Base-by-base conservation (phyloP, 2,797 vertebrate species). In the Phoxinus dragarum region DNA sequence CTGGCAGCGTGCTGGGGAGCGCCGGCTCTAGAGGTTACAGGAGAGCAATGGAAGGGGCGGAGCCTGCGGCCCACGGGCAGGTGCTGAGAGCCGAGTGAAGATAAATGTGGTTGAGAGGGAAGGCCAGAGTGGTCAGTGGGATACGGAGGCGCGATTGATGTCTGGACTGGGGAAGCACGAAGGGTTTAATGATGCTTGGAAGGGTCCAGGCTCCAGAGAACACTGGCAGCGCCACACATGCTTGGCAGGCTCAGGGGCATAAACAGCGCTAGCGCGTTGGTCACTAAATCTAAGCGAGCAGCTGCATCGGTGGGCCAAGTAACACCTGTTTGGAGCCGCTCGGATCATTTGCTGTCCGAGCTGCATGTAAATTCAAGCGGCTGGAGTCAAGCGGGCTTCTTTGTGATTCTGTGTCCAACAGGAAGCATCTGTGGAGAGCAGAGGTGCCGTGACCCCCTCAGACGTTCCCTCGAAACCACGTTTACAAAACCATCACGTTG, bases 121-220 rank as follows among this genome's bases (percentile, higher is more conserved):
- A 72, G 81, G 84, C 81, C 66, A 49, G 67, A 80, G 64, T 75
- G 81, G 81, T 87, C 81, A 86, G 79, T 82, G 84, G 74, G 85
- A 87, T 84, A 56, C 38, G 71, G 74, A 77, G 52, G 75, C 23
- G 31, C 83, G 61, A 86, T 89, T 89, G 89, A 88, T 88, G 89
- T 80, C 78, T 79, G 80, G 84, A 75, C 84, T 82, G 84, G 88
- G 77, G 73, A 80, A 75, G 82, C 81, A 66, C 81, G 84, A 80
- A 88, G 56, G 84, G 69, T 77, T 84, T 90, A 88, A 88, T 88
- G 87, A 87, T 86, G 87, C 87, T 87, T 86, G 68, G 81, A 87
- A 78, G 52, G 75, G 66, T 85, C 83, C 73, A 5, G 82, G 85
- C 87, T 85, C 79, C 14, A 66, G 87, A 84, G 82, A 67, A 56